Conservation (phyloP, 2,888 invertebrate species). For the Thereva nobilitata region DNA sequence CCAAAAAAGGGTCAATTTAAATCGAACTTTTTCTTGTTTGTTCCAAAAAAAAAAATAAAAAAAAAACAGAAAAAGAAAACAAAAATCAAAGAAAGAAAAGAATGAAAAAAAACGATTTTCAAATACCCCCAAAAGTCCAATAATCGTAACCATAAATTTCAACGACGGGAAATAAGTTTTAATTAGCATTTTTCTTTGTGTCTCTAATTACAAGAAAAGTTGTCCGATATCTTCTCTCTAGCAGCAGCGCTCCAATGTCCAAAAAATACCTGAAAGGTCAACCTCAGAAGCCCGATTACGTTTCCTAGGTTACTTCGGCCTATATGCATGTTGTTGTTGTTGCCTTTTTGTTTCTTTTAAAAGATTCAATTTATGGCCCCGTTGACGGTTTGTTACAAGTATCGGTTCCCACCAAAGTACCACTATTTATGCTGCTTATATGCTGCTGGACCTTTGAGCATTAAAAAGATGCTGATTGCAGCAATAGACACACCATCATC, state of each 20-base stretch:
- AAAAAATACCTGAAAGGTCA: constrained; percentile 18
- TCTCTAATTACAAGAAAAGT: constrained; percentile 18
- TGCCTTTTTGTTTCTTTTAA: background rate
- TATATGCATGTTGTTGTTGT: background rate
- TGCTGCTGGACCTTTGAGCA: background rate
- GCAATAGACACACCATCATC: background rate
- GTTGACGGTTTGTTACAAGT: constrained; percentile 20
- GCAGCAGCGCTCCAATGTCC: background rate
- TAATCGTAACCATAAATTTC: constrained; percentile 29
- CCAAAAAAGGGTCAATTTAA: background rate
- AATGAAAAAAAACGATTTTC: background rate
- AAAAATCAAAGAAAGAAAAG: background rate
- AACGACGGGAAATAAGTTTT: constrained; percentile 34
- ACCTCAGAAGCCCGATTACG: constrained; percentile 13
- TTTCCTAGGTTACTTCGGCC: background rate
- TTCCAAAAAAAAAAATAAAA: no score
- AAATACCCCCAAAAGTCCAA: constrained; percentile 2
- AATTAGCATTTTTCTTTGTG: constrained; percentile 30
- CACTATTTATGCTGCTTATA: background rate
- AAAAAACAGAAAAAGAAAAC: background rate
- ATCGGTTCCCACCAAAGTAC: constrained; percentile 18
- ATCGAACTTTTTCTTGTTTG: background rate
- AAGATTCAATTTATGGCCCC: constrained; percentile 13
- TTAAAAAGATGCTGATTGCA: constrained; percentile 13
- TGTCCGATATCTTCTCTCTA: constrained; percentile 42